Conservation (phyloP, 2,888 invertebrate genomes). For the Alentia gelatinosa region DNA sequence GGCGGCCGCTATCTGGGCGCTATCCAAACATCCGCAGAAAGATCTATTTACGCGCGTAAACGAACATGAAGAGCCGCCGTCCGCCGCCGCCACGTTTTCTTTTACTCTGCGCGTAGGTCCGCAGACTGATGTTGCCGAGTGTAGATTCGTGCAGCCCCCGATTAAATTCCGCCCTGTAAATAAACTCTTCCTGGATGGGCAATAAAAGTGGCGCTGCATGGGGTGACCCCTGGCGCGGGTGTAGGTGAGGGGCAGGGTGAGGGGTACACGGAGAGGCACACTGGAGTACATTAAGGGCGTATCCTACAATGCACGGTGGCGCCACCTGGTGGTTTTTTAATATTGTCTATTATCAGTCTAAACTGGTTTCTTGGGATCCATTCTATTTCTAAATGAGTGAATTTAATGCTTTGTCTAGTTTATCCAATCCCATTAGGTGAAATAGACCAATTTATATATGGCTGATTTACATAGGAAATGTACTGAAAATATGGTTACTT, state of each 20-base stretch:
- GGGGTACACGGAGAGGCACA: too few species aligned
- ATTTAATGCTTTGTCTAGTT: too few species aligned
- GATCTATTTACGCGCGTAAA: background rate
- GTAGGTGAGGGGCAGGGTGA: background rate
- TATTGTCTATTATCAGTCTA: too few species aligned
- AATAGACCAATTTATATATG: too few species aligned
- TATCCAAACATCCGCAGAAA: background rate
- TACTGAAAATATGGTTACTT: too few species aligned
- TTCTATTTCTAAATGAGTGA: too few species aligned
- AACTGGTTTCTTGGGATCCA: too few species aligned
- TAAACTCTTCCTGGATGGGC: slow-evolving; percentile 18
- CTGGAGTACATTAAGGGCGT: too few species aligned
- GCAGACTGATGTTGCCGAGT: background rate
- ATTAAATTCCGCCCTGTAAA: slow-evolving; percentile 19
- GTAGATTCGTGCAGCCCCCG: background rate
- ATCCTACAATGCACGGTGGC: too few species aligned
- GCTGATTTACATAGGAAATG: too few species aligned
- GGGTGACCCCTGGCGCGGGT: background rate
- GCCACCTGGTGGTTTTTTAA: too few species aligned
- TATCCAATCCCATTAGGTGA: too few species aligned
- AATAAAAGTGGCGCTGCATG: background rate
- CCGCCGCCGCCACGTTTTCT: background rate
- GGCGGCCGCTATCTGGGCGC: background rate
- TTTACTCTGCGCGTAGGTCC: background rate
- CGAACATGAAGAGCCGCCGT: background rate